A percentile compares a stretch with the other conserved stretches of the same genome.
These are phyloP conservation scores for Adrianichthys oophorus DNA, from an alignment of 2,797 vertebrate genomes.

Conservation along the genomic window DNA sequence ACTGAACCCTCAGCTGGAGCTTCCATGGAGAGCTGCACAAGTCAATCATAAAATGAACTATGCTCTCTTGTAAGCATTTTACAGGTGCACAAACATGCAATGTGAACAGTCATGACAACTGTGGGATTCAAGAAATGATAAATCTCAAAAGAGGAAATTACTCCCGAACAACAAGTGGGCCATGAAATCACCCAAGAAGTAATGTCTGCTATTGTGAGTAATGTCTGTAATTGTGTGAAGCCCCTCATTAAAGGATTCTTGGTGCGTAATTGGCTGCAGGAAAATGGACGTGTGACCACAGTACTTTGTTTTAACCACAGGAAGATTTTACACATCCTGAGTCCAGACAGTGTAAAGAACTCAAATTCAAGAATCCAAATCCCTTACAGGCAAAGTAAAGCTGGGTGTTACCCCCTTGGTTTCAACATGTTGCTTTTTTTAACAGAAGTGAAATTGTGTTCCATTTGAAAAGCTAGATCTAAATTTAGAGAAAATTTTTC, in stretches of 20 bases:
- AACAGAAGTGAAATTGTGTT: too few relatives aligned
- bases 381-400: too few relatives aligned
- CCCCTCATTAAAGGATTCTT: constrained; percentile 40
- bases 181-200: constrained; percentile 31
- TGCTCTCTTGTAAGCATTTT: constrained; percentile 62
- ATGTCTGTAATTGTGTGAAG: constrained; percentile 36
- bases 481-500: too few relatives aligned
- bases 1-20: constrained; percentile 49
- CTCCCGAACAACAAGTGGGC: constrained; percentile 10
- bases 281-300: constrained; percentile 10
- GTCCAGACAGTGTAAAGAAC: neutral
- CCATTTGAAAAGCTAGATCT: too few relatives aligned
- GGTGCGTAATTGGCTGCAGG: constrained; percentile 15
- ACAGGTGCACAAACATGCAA: constrained; percentile 31
- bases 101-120: constrained; percentile 15
- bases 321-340: neutral
- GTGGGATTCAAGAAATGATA: constrained; percentile 19
- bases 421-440: too few relatives aligned
- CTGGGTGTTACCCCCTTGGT: too few relatives aligned
- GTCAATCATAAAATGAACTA: constrained; percentile 53
- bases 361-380: too few relatives aligned
- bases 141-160: constrained; percentile 49
- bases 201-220: constrained; percentile 47
- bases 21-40: constrained; percentile 9
- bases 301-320: neutral